Base-by-base conservation (phyloP, 2,888 invertebrate species). In the Hipparchia semele region DNA sequence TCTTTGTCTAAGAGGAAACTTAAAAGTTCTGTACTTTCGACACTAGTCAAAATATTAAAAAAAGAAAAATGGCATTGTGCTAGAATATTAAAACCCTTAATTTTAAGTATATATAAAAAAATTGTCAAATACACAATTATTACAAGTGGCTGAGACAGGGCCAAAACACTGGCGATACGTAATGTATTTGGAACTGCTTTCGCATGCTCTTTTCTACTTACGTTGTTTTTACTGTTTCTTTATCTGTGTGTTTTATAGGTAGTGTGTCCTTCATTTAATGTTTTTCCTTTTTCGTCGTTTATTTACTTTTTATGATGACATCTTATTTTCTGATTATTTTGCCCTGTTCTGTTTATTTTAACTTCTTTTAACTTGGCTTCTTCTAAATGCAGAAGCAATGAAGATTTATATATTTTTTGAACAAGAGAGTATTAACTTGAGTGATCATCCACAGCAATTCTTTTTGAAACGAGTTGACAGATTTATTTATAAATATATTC, bases 381-480 rank as follows among this genome's bases (percentile, higher is more conserved):
- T 87, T 89, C 79, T 81, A 78, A 80, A 89, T 92, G 93, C 93
- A 93, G 93, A 90, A 91, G 93, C 93, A 93, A 94, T 92, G 92
- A 86, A 82, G 77, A 33, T 73, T 65, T 75, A 68, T 75, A 72
- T 73, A 60, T 70, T 65, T 45, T 8, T 73, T 72, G 13, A 59
- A 56, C 45, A 49, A 60, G 59, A 45, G 53, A 23, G 60, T 59
- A 49, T 64, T 59, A 66, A 64, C 46, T 58, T 53, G 73, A 6
- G 59, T 53, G 69, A 72, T 74, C 87, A 86, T 87, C 93, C 93
- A 93, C 93, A 93, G 88, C 92, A 93, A 92, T 86, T 83, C 93
- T 93, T 92, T 84, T 81, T 80, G 82, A 79, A 79, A 75, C 86
- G 84, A 83, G 84, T 80, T 76, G 75, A 76, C 79, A 80, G 75